A percentile compares a stretch with the other conserved stretches of the same genome.
Conservation (phyloP, 2,113 vertebrate species). For the Mirza zaza region DNA sequence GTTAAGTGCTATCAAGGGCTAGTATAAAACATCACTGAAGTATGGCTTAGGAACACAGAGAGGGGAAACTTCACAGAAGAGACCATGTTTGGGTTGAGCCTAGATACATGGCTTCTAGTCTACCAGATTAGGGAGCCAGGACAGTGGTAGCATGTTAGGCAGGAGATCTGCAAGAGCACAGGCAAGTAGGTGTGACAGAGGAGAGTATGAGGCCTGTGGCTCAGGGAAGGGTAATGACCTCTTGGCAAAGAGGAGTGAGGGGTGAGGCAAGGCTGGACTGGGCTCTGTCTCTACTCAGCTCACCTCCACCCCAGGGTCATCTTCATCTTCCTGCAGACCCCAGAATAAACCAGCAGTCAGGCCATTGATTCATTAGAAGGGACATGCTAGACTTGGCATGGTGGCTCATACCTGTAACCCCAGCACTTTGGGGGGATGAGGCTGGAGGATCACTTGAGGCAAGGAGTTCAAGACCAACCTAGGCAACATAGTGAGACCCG, state of each 20-base stretch:
- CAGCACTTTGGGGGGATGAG: too few relatives aligned
- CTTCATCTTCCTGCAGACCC: neutral
- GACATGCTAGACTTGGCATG: neutral
- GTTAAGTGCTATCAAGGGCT: neutral
- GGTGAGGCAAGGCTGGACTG: neutral
- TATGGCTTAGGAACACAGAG: neutral
- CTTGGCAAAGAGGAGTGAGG: neutral
- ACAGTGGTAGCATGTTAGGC: neutral
- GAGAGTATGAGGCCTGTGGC: neutral
- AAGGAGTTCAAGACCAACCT: too few relatives aligned
- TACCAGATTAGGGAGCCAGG: neutral
- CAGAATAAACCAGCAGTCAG: neutral
- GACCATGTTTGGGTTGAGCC: neutral
- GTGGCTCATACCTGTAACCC: too few relatives aligned
- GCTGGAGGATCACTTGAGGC: too few relatives aligned
- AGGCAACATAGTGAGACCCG: too few relatives aligned
- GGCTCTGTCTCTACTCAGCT: neutral
- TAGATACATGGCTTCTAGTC: neutral
- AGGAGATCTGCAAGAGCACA: neutral
- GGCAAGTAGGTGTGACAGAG: neutral
- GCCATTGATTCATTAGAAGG: neutral
- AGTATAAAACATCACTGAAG: neutral
- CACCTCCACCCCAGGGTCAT: neutral
- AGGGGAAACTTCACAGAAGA: neutral
- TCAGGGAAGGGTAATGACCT: neutral